Base-by-base conservation (phyloP, 2,113 vertebrate species). In the Onychostoma macrolepis region DNA sequence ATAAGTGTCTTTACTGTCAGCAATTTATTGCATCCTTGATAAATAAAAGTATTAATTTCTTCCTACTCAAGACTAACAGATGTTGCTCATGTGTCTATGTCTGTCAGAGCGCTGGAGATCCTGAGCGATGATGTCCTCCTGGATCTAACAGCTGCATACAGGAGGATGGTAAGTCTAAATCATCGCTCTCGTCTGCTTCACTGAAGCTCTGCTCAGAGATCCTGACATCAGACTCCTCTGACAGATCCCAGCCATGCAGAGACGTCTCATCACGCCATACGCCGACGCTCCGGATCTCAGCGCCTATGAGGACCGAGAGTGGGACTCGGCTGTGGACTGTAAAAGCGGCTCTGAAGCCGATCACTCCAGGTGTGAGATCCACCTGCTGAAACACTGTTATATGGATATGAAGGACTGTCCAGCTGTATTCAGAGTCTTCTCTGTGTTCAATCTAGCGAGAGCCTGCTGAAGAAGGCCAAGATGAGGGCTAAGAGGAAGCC, bases 161-260 rank as follows among this genome's bases (percentile, higher is more conserved):
- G 95, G 89, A 97, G 95, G 92, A 97, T 96, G 97, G 98, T 99
- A 93, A 96, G 95, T 90, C 84, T 53, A 28, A 71, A 76, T 85
- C 41, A 74, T 69, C n/a, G 30, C 28, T 4, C 6, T 21, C 13
- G 1, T 13, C 28, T 76, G 41, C 77, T 56, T 50, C 6, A 11
- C 2, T 6, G 63, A 63, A 81, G 56, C 41, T 41, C n/a, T 19
- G 26, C 56, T 45, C 58, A 0, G 61, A 13, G 61, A 28, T 56
- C 48, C 50, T 74, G 67, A 84, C 30, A 13, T 17, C 45, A 19
- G 12, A 6, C 67, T 74, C 21, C 24, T 61, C 86, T 33, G 75
- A 87, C 91, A 99, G 98, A 97, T 99, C 92, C 97, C 98, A 53
- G 97, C 97, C 83, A 99, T 99, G 97, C 95, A 97, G 85, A 97